Evolutionary conservation across 2,113 vertebrate genomes (phyloP), one percentile per base, ranked within the genome.

Genomic region (Cololabis saira): DNA sequence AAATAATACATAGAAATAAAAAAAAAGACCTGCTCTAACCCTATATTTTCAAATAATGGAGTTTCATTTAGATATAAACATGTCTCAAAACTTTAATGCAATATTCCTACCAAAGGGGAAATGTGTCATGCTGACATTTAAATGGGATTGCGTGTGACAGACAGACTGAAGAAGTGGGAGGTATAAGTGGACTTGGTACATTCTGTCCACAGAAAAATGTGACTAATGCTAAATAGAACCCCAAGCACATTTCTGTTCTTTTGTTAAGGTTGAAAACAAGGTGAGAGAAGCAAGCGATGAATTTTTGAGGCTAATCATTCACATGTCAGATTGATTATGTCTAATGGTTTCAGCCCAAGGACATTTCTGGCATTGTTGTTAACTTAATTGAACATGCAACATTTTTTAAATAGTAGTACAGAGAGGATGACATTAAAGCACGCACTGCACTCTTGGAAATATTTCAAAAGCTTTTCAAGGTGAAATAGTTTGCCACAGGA

Each of bases 181-280:
- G 17, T 48, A 22, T 45, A n/a, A 15, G 57, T 42, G 18, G 53
- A 49, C 45, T 57, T 56, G 24, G 40, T 74, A 74, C 63, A 74
- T 24, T 50, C 15, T 45, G 41, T 61, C 62, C 18, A 22, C 27
- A 73, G 63, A 81, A 71, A 69, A 61, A 78, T 52, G 66, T 89
- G 86, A 86, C 61, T 82, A 86, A 87, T 75, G 57, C 21, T 67
- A 59, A 77, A 53, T 6, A 33, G 4, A 52, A 55, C 47, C 85
- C 67, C 3, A 5, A 67, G 71, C 86, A 61, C 45, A 47, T 73
- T 53, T 53, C 12, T 80, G 71, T 71, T 80, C 76, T 76, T 62
- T 80, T 53, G 51, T 53, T 9, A 17, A 19, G 64, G 63, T 56
- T 54, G 33, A 64, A 80, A 69, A 73, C 47, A 41, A 65, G 63